Evolutionary conservation across 2,113 vertebrate species (phyloP), one percentile per base, ranked within the genome.

Genomic region (Sisor rabdophorus): DNA sequence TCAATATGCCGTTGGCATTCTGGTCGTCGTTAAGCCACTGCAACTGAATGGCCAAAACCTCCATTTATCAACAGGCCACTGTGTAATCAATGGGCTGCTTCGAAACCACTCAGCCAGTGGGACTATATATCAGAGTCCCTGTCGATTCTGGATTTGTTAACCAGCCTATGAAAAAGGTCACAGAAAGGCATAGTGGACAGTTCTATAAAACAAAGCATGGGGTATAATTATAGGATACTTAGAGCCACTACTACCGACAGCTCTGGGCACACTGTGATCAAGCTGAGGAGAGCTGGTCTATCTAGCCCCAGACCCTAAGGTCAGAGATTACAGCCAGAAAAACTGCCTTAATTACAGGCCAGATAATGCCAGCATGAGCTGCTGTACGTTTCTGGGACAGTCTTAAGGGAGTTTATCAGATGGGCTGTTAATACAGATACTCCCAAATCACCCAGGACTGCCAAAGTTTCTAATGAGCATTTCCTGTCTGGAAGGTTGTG

Each of bases 381-480:
- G 10, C 6, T 2, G 26, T 26, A 63, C 73, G 65, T 77, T 26
- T 53, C 30, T 44, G 58, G 50, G 24, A 47, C 70, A 20, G 70
- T 40, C 78, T 61, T 77, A 58, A 67, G 79, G 74, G 52, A 65
- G 54, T 47, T 71, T 54, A 76, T 87, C 81, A 79, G 60, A 74
- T 77, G 71, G 79, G 75, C 73, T 81, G 80, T 61, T 77, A 73
- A 79, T 80, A 65, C 56, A 63, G 76, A 85, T 80, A 71, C 68
- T 74, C 73, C 30, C 48, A n/a, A 80, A 72, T 80, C 74, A 77
- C 78, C 78, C 81, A 80, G 50, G 75, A 71, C 81, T 81, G 80
- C 82, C 72, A 82, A 73, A 75, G 59, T 80, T 74, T 79, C 60
- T 82, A 78, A 81, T 73, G 64, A 76, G 54, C 26, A 65, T 52